Evolutionary conservation across 2,888 invertebrate species (phyloP), one percentile per base, ranked within the genome.

Genomic region (Autographa gamma): DNA sequence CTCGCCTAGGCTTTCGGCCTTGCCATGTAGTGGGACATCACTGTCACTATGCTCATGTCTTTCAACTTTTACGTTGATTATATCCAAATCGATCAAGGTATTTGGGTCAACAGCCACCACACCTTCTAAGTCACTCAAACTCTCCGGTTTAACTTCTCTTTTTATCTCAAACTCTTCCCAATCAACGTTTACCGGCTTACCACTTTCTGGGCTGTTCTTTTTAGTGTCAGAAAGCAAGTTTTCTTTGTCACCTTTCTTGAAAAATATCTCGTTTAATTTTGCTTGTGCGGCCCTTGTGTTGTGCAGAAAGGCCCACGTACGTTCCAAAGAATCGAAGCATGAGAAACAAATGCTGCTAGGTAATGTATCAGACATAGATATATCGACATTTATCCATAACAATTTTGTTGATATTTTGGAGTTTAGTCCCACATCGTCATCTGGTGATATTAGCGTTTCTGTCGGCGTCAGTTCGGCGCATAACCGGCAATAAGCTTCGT

Each of bases 311-410:
- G 86, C 77, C 92, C 93, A 95, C 1, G 95, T 94, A 74, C 93
- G 91, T 82, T 95, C 95, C 68, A 95, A 79, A 62, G 89, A 83
- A 75, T 95, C 95, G 82, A 94, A 95, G 79, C 95, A 95, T 4
- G 94, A 89, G 77, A 91, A 95, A 77, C 95, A 95, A 73, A 95
- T 94, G 2, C 92, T 89, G 19, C 88, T 92, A 5, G 95, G 95
- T 31, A 95, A 88, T 8, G 71, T 70, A 77, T 86, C 87, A 13
- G 86, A 76, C 9, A 85, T 60, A 34, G 90, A 85, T 80, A 93
- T 82, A 81, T 95, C 92, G 56, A 95, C 88, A 79, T 95, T 95
- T 79, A 95, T 94, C 94, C 94, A 95, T 3, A 86, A 85, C 90
- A 95, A 90, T 88, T 95, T 95, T 1, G 87, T 88, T 2, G 87